Conservation (phyloP, 2,113 vertebrate genomes). For the Chaetorhynchus papuensis region DNA sequence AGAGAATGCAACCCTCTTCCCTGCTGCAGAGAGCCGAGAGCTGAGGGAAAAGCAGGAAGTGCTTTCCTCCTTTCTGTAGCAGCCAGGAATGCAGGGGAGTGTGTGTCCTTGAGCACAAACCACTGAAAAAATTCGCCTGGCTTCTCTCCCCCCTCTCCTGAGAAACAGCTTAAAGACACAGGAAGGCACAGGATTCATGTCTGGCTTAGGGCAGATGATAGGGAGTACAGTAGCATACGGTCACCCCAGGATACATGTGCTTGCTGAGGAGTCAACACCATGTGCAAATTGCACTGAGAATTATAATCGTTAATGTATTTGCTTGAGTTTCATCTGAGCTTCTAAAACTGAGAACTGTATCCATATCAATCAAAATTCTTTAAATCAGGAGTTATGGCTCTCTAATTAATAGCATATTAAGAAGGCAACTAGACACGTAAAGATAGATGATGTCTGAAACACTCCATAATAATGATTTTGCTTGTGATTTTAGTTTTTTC, state of each 20-base stretch:
- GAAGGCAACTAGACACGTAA: not conserved
- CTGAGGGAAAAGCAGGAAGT: no score
- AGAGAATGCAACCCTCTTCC: no score
- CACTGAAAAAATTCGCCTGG: no score
- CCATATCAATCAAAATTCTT: not conserved
- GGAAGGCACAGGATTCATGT: no score
- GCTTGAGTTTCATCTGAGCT: not conserved
- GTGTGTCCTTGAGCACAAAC: no score
- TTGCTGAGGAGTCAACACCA: not conserved
- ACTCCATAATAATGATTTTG: not conserved
- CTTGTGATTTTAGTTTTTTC: not conserved
- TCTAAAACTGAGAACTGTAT: not conserved
- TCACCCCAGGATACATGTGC: not conserved
- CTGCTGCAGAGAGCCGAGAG: no score
- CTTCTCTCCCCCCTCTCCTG: no score
- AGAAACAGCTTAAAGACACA: no score
- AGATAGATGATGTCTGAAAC: not conserved
- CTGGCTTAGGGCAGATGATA: no score
- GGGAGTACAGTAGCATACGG: no score
- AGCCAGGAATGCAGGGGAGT: no score
- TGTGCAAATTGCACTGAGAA: not conserved
- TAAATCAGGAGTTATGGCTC: not conserved
- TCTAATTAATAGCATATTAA: not conserved
- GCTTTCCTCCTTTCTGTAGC: no score
- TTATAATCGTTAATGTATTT: not conserved